Evolutionary conservation across 2,797 vertebrate species (phyloP), one percentile per base, ranked within the genome.

Genomic region (Pteronotus mesoamericanus): DNA sequence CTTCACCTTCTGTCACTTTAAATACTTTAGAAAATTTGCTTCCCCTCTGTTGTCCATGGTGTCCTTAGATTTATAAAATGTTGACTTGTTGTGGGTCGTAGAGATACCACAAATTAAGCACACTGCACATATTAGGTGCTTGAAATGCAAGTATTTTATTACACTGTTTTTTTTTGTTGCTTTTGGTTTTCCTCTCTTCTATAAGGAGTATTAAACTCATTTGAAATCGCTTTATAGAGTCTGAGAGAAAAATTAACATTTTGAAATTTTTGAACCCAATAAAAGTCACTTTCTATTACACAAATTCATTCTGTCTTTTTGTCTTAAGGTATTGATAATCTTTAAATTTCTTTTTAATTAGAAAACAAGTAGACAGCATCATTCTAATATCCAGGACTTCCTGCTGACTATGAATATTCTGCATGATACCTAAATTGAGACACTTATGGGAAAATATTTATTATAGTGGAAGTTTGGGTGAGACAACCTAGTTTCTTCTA

Each of bases 401-500:
- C 86, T 96, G 14, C 10, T 95, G 2, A 34, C 46, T 97, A 9
- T 71, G 51, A 89, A 55, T 68, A 34, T 94, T 96, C 92, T 92
- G 39, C 77, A 91, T 7, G 34, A 72, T 46, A 10, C 34, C n/a
- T 66, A 77, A 22, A 26, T n/a, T 59, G 12, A 86, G 69, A 7
- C 59, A 84, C 34, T 53, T 89, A 46, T n/a, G 29, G 15, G 21
- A 72, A 59, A 18, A 4, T 79, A 29, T 29, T 1, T 1, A 46
- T 95, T 94, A 92, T 89, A 71, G 16, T 75, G 39, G 79, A 12
- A 9, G 29, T 48, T 57, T 91, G 39, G 42, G 7, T 26, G 21
- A 86, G n/a, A 44, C 10, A 48, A 18, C 4, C 1, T 86, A 91
- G 53, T 66, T 55, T 34, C 26, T 39, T 80, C 16, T 66, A 0